Conservation (phyloP, 2,113 vertebrate species). For the Motacilla tschutschensis region DNA sequence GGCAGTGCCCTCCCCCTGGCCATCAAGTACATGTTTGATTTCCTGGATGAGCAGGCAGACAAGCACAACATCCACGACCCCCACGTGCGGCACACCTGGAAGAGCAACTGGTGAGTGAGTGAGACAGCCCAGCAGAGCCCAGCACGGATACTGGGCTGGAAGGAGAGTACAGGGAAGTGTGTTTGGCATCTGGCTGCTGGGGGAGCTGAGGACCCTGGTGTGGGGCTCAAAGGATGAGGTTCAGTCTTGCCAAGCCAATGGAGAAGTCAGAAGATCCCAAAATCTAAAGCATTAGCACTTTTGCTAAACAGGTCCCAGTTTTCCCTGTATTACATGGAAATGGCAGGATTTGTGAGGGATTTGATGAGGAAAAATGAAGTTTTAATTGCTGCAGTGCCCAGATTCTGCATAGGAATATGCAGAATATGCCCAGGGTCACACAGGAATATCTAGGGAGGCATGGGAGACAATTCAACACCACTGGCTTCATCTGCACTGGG, state of each 20-base stretch:
- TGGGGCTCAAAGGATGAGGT: not conserved
- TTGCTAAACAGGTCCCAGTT: not conserved
- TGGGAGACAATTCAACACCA: not conserved
- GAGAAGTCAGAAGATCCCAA: not conserved
- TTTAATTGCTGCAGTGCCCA: not conserved
- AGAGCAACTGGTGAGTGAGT: conserved; percentile 99
- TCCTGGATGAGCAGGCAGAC: conserved; percentile 96
- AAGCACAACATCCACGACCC: conserved; percentile 96
- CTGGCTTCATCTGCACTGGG: not conserved
- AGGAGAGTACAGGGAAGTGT: not conserved
- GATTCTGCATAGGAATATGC: not conserved
- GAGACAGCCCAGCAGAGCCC: conserved; percentile 32
- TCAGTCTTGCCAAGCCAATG: not conserved
- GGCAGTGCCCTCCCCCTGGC: conserved; percentile 95
- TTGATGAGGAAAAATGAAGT: not conserved
- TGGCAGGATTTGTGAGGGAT: not conserved
- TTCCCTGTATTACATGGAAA: not conserved
- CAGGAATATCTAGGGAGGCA: not conserved
- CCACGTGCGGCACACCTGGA: conserved; percentile 97
- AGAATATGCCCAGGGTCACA: not conserved
- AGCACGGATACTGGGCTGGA: not conserved
- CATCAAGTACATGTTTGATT: conserved; percentile 99
- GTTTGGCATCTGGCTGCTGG: not conserved
- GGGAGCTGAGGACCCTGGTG: rapidly evolving
- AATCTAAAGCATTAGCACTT: not conserved